A percentile compares a stretch with the other conserved stretches of the same genome.
Evolutionary conservation across 2,113 vertebrate genomes (phyloP).

Genomic region (Nannospalax galili): DNA sequence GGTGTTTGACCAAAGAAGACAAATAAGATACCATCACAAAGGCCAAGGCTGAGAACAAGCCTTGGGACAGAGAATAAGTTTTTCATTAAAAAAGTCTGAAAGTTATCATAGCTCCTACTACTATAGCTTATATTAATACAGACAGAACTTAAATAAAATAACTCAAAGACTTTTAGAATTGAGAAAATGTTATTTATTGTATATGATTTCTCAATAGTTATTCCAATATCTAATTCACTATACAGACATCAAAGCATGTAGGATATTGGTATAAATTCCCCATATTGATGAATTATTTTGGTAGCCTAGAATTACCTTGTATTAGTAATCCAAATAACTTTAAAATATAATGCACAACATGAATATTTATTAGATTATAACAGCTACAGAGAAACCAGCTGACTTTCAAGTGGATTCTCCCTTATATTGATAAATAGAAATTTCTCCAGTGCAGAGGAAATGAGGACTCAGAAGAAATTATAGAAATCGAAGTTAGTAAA

Average conservation of each 20-base stretch:
- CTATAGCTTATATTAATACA: not conserved
- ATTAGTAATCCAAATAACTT: conserved; percentile 58
- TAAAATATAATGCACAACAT: conserved; percentile 47
- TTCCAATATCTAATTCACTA: not conserved
- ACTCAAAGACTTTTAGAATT: not conserved
- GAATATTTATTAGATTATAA: conserved; percentile 58
- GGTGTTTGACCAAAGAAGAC: not conserved
- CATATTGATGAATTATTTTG: conserved; percentile 63
- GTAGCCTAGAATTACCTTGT: conserved; percentile 52
- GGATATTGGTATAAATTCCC: not conserved
- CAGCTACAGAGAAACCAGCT: conserved; percentile 38
- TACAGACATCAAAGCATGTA: not conserved
- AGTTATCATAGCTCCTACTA: not conserved
- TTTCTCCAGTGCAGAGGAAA: conserved; percentile 19
- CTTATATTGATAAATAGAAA: conserved; percentile 45
- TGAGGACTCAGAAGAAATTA: conserved; percentile 28
- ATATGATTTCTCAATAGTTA: conserved; percentile 25
- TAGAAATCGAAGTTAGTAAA: conserved; percentile 37
- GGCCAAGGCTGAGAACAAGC: not conserved
- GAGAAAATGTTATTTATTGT: conserved; percentile 22
- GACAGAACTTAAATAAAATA: not conserved
- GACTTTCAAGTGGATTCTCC: conserved; percentile 34
- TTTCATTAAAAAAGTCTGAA: not conserved
- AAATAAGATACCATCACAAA: not conserved
- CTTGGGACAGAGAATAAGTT: not conserved